phyloP scores from a whole-genome alignment of 1,140 invertebrate species.

The Panulirus ornatus region DNA sequence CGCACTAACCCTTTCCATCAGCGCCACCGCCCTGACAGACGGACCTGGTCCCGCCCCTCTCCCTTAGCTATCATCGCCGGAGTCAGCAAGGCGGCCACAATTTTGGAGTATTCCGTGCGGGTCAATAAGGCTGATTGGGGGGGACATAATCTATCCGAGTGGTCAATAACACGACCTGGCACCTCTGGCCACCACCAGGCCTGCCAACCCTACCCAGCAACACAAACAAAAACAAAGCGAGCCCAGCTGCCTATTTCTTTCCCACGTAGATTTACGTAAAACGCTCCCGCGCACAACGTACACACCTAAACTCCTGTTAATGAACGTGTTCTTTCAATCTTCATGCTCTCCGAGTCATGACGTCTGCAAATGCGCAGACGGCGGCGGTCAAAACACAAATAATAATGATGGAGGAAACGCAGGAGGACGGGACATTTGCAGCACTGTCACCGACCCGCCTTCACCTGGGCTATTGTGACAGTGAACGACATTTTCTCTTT shows the following conservation, averaged over 20 bases:
- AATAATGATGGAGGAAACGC: too few relatives aligned
- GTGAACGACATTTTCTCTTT: constrained; percentile 18
- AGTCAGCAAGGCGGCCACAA: background rate
- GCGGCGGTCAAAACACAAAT: too few relatives aligned
- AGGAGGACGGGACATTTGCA: background rate
- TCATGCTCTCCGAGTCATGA: too few relatives aligned
- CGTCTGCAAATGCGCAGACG: too few relatives aligned
- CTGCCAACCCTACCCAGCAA: background rate
- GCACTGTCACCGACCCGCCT: background rate
- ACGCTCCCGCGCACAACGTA: background rate
- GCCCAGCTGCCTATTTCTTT: too few relatives aligned
- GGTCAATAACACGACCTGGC: constrained; percentile 33
- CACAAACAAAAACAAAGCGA: constrained; percentile 16
- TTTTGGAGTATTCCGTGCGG: background rate
- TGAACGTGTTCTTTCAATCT: background rate
- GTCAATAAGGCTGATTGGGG: constrained; percentile 41
- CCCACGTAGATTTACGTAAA: too few relatives aligned
- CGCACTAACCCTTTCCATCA: too few relatives aligned
- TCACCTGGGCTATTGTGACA: background rate
- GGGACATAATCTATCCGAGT: constrained; percentile 33
- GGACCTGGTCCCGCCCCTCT: too few relatives aligned
- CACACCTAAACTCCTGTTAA: background rate
- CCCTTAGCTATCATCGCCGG: too few relatives aligned
- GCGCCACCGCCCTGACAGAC: too few relatives aligned
- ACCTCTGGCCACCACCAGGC: background rate